Evolutionary conservation across 1,140 invertebrate genomes (phyloP).

Genomic region (Drosophila erecta): DNA sequence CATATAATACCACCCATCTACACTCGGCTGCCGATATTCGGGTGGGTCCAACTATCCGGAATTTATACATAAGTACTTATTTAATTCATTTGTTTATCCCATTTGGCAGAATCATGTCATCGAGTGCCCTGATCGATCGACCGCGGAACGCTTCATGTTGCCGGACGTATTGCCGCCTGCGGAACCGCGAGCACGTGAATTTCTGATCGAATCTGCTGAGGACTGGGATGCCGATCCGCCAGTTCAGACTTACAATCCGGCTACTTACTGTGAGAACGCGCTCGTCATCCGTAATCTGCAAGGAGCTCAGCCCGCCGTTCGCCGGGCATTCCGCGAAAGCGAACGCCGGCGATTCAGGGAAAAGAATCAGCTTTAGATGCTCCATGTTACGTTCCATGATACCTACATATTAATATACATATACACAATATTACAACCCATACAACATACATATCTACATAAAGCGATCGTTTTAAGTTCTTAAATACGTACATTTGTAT

Average conservation of each 20-base stretch:
- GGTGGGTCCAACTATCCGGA: slow-evolving; percentile 10
- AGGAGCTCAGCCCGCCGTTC: slow-evolving; percentile 5
- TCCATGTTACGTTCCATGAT: neutral
- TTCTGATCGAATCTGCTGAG: slow-evolving; percentile 9
- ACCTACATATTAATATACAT: no score
- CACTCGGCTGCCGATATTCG: slow-evolving; percentile 7
- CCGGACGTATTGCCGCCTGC: slow-evolving; percentile 7
- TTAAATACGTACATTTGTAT: no score
- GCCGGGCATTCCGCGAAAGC: slow-evolving; percentile 25
- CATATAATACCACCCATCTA: slow-evolving; percentile 43
- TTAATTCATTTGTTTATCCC: neutral
- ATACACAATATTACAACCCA: no score
- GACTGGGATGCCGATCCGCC: slow-evolving; percentile 57
- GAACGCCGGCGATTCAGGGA: slow-evolving; percentile 28
- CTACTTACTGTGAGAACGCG: slow-evolving; percentile 7
- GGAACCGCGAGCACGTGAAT: neutral
- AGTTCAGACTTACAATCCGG: slow-evolving; percentile 38
- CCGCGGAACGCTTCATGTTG: neutral
- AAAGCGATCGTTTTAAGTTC: no score
- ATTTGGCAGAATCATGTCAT: slow-evolving; percentile 22
- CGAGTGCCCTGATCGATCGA: slow-evolving; percentile 8
- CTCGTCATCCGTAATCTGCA: slow-evolving; percentile 19
- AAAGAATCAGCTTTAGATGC: neutral
- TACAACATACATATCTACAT: no score
- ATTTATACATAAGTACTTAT: neutral